Evolutionary conservation across 2,888 invertebrate genomes (phyloP), one percentile per base, ranked within the genome.

Genomic region (Anoncus sp.): DNA sequence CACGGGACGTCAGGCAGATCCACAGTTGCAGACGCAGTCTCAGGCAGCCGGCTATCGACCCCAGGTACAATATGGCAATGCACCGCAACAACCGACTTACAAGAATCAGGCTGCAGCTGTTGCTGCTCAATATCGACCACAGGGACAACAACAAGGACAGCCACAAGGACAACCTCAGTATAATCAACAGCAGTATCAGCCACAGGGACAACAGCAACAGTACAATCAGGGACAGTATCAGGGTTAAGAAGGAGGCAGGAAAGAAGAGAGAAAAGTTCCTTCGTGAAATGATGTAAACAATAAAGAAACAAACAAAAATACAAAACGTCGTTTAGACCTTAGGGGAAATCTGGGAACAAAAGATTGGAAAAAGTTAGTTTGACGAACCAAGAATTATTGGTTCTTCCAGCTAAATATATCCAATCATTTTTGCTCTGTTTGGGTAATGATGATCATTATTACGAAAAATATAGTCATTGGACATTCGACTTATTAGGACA

Each of bases 71-170:
- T 80, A 85, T 53, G 87, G 85, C 2, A 78, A 83, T 0, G 84
- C 84, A 4, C 87, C 89, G 3, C 83, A 83, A 66, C 88, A 89
- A 67, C 87, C 89, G 0, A 85, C 80, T 6, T 88, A 89, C 73
- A 83, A 83, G 40, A 77, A 76, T 24, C 83, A 86, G 14, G 84
- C 84, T 7, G 82, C 79, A 0, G 71, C 51, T 4, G 78, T 79
- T 12, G 80, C 82, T 0, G 79, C 79, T 0, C 82, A 83, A 38
- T 80, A 83, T 66, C 74, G 72, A 51, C 79, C 80, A 24, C 81
- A 80, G 45, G 67, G 63, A 6, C 79, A 53, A 2, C 80, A 74
- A 10, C 59, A 75, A 31, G 75, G 76, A 6, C 79, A 53, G 3
- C 80, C 75, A 10, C 59, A 75, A 31, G 75, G 76, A 20, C 78